phyloP scores from a whole-genome alignment of 2,797 vertebrate genomes.

The Darevskia mixta region DNA sequence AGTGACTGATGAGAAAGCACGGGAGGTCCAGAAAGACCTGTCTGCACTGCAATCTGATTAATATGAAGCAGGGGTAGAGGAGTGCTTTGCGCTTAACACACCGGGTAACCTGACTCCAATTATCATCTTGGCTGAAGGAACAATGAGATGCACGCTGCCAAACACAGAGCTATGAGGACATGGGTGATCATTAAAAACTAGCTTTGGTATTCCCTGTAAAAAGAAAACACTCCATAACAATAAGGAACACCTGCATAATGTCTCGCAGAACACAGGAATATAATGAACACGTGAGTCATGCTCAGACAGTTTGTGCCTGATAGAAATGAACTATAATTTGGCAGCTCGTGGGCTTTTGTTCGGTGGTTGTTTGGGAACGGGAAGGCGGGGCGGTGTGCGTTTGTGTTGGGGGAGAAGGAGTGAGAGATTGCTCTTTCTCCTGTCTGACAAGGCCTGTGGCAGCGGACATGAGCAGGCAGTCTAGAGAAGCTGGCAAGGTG shows the following conservation, averaged over 20 bases:
- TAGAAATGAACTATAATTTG: conserved; percentile 62
- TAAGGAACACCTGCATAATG: conserved; percentile 44
- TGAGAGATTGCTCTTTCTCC: background rate
- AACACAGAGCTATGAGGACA: conserved; percentile 47
- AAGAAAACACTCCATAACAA: conserved; percentile 45
- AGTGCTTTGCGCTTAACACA: background rate
- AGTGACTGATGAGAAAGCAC: conserved; percentile 13
- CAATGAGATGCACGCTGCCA: conserved; percentile 23
- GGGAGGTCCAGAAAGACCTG: background rate
- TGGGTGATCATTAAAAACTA: background rate
- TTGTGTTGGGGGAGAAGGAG: background rate
- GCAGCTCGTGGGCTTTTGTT: conserved; percentile 64
- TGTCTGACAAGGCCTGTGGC: conserved; percentile 56
- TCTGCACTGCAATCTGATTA: background rate
- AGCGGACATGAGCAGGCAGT: conserved; percentile 51
- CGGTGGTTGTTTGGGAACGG: conserved; percentile 19
- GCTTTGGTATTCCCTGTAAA: conserved; percentile 48
- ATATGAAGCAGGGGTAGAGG: background rate
- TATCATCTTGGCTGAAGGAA: conserved; percentile 35
- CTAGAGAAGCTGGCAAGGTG: conserved; percentile 63
- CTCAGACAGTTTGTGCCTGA: background rate
- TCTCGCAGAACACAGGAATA: conserved; percentile 49
- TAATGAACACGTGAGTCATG: conserved; percentile 51
- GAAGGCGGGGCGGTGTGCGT: background rate
- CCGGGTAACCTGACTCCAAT: conserved; percentile 46